These are phyloP conservation scores for Taphrorychus bicolor DNA, from an alignment of 2,888 invertebrate species.

Conservation along the genomic window DNA sequence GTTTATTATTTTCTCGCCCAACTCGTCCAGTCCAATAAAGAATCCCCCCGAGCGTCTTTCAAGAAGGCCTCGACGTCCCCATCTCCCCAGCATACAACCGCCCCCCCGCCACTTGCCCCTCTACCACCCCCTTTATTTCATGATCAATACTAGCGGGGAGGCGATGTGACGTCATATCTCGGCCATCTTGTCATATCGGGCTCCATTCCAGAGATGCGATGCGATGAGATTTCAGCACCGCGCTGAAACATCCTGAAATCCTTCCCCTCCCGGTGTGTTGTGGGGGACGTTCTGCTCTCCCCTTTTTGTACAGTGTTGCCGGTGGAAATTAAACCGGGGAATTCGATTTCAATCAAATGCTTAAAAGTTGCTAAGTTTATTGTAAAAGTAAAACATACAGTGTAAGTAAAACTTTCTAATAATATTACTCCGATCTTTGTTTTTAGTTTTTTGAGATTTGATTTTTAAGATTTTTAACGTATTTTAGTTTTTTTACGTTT, in stretches of 20 bases:
- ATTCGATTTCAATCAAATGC: not conserved
- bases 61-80: not conserved
- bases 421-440: too few relatives aligned
- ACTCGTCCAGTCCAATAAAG: not conserved
- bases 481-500: too few relatives aligned
- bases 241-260: conserved; percentile 51
- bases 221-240: conserved; percentile 53
- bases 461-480: too few relatives aligned
- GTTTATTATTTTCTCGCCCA: not conserved
- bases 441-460: too few relatives aligned
- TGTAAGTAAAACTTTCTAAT: too few relatives aligned
- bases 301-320: conserved; percentile 7
- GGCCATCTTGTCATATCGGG: conserved; percentile 63
- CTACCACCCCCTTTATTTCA: conserved; percentile 42
- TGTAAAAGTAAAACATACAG: too few relatives aligned
- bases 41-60: not conserved
- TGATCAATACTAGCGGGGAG: conserved; percentile 59
- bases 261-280: conserved; percentile 41
- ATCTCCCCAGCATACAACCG: conserved; percentile 13
- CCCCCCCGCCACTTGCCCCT: conserved; percentile 15
- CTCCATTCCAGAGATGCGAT: conserved; percentile 59
- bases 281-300: conserved; percentile 22
- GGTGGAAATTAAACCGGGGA: not conserved
- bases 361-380: too few relatives aligned
- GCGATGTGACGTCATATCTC: conserved; percentile 61